These are phyloP conservation scores for Gymnodraco acuticeps DNA, from an alignment of 2,797 vertebrate genomes.

Conservation along the genomic window DNA sequence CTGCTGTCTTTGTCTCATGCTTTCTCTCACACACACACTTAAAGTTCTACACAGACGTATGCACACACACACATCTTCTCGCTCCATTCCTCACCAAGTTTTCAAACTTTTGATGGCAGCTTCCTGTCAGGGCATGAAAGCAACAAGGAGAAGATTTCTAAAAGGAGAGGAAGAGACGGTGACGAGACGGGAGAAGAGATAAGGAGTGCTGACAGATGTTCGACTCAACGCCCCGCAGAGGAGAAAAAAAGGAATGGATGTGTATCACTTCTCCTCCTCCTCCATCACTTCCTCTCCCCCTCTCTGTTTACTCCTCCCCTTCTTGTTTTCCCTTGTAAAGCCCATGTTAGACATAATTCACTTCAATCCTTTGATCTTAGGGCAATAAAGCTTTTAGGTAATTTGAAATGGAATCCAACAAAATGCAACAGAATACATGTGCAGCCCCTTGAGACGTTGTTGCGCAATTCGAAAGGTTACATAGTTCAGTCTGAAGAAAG, in stretches of 20 bases:
- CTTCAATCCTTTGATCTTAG: slow-evolving; percentile 42
- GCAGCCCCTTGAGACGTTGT: slow-evolving; percentile 1
- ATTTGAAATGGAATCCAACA: slow-evolving; percentile 33
- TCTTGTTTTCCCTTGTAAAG: slow-evolving; percentile 47
- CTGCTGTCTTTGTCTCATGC: slow-evolving; percentile 32
- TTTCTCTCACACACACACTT: slow-evolving; percentile 10
- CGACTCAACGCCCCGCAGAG: slow-evolving; percentile 49
- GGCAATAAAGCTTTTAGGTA: slow-evolving; percentile 32
- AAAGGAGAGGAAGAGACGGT: slow-evolving; percentile 49
- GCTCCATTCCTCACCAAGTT: slow-evolving; percentile 52
- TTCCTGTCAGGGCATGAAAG: slow-evolving; percentile 68
- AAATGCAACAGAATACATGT: slow-evolving; percentile 22
- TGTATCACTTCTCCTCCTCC: slow-evolving; percentile 50
- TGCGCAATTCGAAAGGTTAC: neutral
- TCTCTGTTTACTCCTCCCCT: slow-evolving; percentile 51
- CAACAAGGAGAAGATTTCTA: slow-evolving; percentile 50
- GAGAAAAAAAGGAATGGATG: slow-evolving; percentile 54
- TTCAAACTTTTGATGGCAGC: slow-evolving; percentile 70
- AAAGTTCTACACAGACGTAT: slow-evolving; percentile 9
- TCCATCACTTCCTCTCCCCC: slow-evolving; percentile 42
- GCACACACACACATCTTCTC: slow-evolving; percentile 28
- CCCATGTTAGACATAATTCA: slow-evolving; percentile 31
- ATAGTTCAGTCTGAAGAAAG: slow-evolving; percentile 10
- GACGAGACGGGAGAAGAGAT: slow-evolving; percentile 56
- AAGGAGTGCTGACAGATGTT: slow-evolving; percentile 74